phyloP scores from a whole-genome alignment of 2,797 vertebrate species.

The Coreius guichenoti region DNA sequence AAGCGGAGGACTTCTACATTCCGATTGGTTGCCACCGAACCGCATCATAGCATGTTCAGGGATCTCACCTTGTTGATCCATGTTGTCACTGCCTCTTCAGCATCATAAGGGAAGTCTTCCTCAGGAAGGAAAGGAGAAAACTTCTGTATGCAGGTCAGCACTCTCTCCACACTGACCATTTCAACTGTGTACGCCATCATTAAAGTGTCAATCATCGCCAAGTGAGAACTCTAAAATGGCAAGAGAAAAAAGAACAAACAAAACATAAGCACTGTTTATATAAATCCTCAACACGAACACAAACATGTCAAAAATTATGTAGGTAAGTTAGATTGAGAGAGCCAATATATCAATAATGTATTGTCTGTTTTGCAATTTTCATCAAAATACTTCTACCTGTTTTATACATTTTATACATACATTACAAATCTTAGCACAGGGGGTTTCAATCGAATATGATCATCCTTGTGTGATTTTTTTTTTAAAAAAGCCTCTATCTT shows the following conservation, averaged over 20 bases:
- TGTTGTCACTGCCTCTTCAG: constrained; percentile 91
- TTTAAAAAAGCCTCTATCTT: too few relatives aligned
- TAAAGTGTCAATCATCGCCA: constrained; percentile 94
- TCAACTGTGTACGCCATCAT: constrained; percentile 99
- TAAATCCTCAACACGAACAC: background rate
- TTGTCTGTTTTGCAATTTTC: too few relatives aligned
- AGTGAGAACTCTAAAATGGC: constrained; percentile 84
- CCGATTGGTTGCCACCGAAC: too few relatives aligned
- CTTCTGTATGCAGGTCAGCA: constrained; percentile 88
- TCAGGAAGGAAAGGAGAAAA: constrained; percentile 86
- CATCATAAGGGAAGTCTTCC: constrained; percentile 92
- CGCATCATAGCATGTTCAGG: too few relatives aligned
- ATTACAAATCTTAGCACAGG: background rate
- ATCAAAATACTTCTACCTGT: too few relatives aligned
- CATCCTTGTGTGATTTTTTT: too few relatives aligned
- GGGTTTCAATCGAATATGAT: too few relatives aligned
- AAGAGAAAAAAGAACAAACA: background rate
- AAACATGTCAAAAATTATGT: too few relatives aligned
- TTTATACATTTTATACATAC: too few relatives aligned
- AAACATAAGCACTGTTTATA: background rate
- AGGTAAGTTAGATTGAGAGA: too few relatives aligned
- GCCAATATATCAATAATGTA: too few relatives aligned
- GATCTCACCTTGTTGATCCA: constrained; percentile 95
- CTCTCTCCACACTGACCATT: constrained; percentile 95
- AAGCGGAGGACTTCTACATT: too few relatives aligned